Conservation (phyloP, 2,113 vertebrate genomes). For the Cyanistes caeruleus region DNA sequence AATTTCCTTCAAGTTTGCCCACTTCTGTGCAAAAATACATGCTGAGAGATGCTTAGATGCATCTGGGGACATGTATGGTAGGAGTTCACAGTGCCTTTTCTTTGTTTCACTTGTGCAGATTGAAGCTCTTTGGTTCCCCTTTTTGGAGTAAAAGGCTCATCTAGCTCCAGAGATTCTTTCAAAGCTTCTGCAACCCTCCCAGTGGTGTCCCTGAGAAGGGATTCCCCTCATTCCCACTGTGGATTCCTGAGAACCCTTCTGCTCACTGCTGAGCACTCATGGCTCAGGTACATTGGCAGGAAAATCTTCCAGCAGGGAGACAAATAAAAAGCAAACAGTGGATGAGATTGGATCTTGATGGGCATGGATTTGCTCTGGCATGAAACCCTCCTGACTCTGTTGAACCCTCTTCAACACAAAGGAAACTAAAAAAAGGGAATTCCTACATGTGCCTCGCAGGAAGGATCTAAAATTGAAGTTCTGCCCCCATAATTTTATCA, state of each 20-base stretch:
- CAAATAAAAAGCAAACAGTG: background rate
- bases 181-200: background rate
- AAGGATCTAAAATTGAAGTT: background rate
- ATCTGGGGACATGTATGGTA: background rate
- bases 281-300: background rate
- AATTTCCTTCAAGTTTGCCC: background rate
- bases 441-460: background rate
- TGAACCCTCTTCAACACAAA: background rate
- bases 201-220: background rate
- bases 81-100: background rate
- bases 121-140: background rate
- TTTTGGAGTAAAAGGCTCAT: background rate
- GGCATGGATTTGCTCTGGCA: background rate
- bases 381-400: background rate
- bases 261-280: background rate
- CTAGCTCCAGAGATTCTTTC: background rate
- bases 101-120: background rate
- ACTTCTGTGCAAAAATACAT: background rate
- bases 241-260: background rate
- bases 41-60: background rate
- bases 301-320: background rate
- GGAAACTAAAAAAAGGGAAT: background rate
- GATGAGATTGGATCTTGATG: background rate
- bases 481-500: background rate
- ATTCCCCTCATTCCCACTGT: rapidly evolving